These are phyloP conservation scores for Frankliniella fusca DNA, from an alignment of 2,888 invertebrate species.

Conservation along the genomic window DNA sequence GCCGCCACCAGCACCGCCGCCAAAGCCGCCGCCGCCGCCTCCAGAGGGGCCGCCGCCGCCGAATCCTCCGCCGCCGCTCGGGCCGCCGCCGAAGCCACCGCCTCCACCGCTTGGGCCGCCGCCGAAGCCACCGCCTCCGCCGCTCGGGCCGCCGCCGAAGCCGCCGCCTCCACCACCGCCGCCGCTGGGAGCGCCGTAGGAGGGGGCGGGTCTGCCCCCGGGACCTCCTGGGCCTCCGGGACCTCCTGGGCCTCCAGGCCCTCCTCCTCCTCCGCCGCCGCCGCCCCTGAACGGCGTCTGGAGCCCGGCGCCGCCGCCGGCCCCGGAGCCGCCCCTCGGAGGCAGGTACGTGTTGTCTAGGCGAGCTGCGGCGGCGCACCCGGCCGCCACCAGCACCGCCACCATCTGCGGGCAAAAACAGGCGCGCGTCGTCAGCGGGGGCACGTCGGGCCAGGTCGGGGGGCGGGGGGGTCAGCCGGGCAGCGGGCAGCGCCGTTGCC, in stretches of 20 bases:
- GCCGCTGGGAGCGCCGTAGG: neutral
- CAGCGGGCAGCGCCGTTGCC: neutral
- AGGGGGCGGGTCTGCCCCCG: neutral
- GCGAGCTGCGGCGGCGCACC: conserved; percentile 10
- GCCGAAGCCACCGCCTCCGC: neutral
- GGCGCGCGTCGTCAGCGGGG: neutral
- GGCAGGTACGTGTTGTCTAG: conserved; percentile 12
- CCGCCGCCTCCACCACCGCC: neutral
- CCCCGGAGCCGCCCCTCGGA: conserved; percentile 5
- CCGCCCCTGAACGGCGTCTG: neutral
- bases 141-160: neutral
- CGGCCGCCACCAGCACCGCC: conserved; percentile 18
- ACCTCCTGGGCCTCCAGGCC: neutral
- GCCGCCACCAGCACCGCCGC: neutral
- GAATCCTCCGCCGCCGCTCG: neutral
- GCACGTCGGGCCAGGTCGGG: neutral
- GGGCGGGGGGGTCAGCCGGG: neutral
- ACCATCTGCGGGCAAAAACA: neutral
- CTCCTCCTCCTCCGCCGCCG: neutral
- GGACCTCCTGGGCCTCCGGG: neutral
- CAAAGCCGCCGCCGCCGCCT: neutral
- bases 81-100: neutral
- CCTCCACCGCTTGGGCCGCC: neutral
- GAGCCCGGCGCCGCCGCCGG: neutral
- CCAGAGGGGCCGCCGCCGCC: neutral